A percentile compares a stretch with the other conserved stretches of the same genome.
phyloP scores from a whole-genome alignment of 2,113 vertebrate genomes.

The Poicephalus gulielmi region DNA sequence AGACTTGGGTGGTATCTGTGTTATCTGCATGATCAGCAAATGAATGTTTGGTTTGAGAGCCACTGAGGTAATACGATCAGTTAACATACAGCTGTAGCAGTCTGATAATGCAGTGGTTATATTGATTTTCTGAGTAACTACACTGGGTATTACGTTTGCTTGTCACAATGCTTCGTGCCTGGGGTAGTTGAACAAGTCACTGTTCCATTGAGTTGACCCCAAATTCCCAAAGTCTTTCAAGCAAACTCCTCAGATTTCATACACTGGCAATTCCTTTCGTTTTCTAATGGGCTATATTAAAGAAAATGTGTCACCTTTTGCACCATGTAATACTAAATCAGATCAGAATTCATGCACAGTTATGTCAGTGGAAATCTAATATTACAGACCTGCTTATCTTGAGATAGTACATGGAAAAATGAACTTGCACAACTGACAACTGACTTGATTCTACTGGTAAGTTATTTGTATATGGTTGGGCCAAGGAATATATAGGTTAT shows the following conservation, averaged over 20 bases:
- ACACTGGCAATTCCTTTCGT: conserved; percentile 61
- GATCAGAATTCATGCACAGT: conserved; percentile 82
- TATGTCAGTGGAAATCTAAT: conserved; percentile 80
- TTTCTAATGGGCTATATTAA: conserved; percentile 73
- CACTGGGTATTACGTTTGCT: conserved; percentile 64
- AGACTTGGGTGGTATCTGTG: background rate
- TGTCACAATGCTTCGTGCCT: conserved; percentile 68
- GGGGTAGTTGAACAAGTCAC: conserved; percentile 69
- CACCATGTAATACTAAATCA: conserved; percentile 79
- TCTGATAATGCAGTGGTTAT: conserved; percentile 76
- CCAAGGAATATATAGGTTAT: conserved; percentile 83
- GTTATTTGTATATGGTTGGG: conserved; percentile 83
- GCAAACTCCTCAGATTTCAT: conserved; percentile 75
- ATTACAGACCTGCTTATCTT: conserved; percentile 79
- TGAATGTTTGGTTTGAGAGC: conserved; percentile 43
- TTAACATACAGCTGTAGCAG: conserved; percentile 71
- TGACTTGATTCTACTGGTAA: conserved; percentile 78
- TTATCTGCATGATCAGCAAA: conserved; percentile 61
- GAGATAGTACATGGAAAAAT: conserved; percentile 80
- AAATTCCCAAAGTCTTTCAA: conserved; percentile 68
- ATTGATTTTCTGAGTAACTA: conserved; percentile 75
- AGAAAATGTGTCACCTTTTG: conserved; percentile 79
- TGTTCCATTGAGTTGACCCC: conserved; percentile 69
- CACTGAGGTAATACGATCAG: conserved; percentile 59
- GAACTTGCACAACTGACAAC: conserved; percentile 76